Evolutionary conservation across 2,888 invertebrate species (phyloP), one percentile per base, ranked within the genome.

Genomic region (Tethea ocularis): DNA sequence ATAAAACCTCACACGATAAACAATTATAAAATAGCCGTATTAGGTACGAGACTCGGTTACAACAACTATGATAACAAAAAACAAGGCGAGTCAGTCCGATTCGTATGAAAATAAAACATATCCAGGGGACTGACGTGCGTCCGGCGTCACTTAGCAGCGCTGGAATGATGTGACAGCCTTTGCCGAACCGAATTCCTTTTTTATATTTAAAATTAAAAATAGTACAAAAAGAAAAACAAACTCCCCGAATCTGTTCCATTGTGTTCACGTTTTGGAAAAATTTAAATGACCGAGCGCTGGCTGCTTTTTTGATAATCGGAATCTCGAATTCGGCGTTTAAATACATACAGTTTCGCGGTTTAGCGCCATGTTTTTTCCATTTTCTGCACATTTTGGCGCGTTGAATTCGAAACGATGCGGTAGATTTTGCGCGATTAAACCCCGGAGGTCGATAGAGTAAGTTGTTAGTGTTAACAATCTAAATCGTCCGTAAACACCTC

Each of bases 71-170:
- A 86, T 88, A 87, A 89, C 86, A 91, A 92, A 91, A 91, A 92
- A 89, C 82, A 80, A 83, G 83, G 79, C 84, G 78, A 88, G 86
- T 81, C 84, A 77, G 86, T 86, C 83, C 79, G 86, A 89, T 87
- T 90, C 87, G 84, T 88, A 89, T 88, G 87, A 89, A 91, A 93
- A 93, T 92, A 92, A 92, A 92, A 91, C 87, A 87, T 84, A 86
- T 87, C 82, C 84, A 76, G 78, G 74, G 80, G 85, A 89, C 81
- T 91, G 92, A 92, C 92, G 92, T 91, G 92, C 92, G 93, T 91
- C 92, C 90, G 90, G 91, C 92, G 91, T 92, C 93, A 92, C 93
- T 92, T 91, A 91, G 90, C 89, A 89, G 92, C 91, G 91, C 88
- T 84, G 91, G 92, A 91, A 87, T 92, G 92, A 92, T 91, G 92